Base-by-base conservation (phyloP, 2,888 invertebrate genomes). In the Galerucella nymphaeae region DNA sequence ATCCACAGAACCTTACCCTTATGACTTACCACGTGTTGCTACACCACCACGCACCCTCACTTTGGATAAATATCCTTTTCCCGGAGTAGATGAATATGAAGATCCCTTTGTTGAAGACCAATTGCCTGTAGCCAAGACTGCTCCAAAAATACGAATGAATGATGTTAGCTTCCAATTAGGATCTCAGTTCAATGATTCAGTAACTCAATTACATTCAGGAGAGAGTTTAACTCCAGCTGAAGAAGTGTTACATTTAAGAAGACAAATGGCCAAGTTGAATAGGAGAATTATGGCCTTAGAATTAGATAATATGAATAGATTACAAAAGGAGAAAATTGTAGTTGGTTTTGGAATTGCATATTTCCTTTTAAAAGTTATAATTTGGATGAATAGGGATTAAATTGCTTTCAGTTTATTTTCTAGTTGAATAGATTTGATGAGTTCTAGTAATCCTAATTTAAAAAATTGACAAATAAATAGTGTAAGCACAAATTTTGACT, bases 31-130 rank as follows among this genome's bases (percentile, higher is more conserved):
- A 66, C 90, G 95, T 76, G 94, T 97, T 63, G 91, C 94, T 87
- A 97, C 97, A 20, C 97, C 97, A 5, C 97, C 97, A 13, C 90
- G 96, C 80, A 92, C 93, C 20, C 92, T 97, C 68, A 97, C 96
- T 13, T 88, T 97, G 69, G 94, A 95, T 80, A 94, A 94, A 82
- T 94, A 95, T 84, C 93, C 93, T 77, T 95, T 94, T 83, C 94
- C 95, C 50, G 90, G 93, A 38, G 87, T 88, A 62, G 89, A 89
- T 71, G 87, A 88, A 14, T 91, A 90, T 75, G 89, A 90, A 78
- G 80, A 81, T 45, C 76, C 76, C 42, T 90, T 91, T 78, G 84
- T 88, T 53, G 86, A 84, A 77, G 79, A 83, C 30, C 78, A 77
- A 53, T 76, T 83, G 20, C 82, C 84, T 13, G 81, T 83, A 18